These are phyloP conservation scores for Thyatira batis DNA, from an alignment of 2,888 invertebrate species.

Conservation along the genomic window DNA sequence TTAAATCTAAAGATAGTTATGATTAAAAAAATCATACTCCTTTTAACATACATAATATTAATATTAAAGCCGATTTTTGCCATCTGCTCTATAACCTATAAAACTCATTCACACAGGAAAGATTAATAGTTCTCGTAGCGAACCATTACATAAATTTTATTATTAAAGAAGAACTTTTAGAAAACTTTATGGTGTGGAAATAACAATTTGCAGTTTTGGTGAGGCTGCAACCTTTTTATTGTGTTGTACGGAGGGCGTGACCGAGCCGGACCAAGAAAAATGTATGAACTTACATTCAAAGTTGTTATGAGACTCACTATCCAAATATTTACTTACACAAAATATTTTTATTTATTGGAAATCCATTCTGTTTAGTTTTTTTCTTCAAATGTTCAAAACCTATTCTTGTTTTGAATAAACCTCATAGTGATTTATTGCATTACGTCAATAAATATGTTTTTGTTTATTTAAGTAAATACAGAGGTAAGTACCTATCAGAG, in stretches of 20 bases:
- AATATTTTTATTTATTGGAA: constrained; percentile 48
- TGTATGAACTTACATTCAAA: constrained; percentile 43
- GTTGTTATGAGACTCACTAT: constrained; percentile 70
- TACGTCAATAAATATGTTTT: neutral
- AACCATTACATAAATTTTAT: constrained; percentile 50
- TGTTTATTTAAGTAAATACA: neutral
- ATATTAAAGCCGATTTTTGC: constrained; percentile 42
- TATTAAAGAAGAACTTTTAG: constrained; percentile 54
- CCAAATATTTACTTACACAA: constrained; percentile 78
- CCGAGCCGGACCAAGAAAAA: constrained; percentile 45
- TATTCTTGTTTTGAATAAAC: neutral
- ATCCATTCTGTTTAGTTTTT: neutral
- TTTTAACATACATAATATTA: no score
- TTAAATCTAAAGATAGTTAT: no score
- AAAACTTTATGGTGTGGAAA: constrained; percentile 78
- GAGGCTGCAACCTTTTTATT: constrained; percentile 49
- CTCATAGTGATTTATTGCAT: neutral
- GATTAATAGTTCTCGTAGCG: constrained; percentile 67
- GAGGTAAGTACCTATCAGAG: no score
- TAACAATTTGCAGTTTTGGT: constrained; percentile 76
- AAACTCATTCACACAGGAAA: constrained; percentile 59
- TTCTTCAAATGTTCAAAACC: no score
- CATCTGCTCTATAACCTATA: constrained; percentile 55
- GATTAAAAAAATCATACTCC: neutral
- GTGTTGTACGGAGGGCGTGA: constrained; percentile 72